phyloP scores from a whole-genome alignment of 2,888 invertebrate genomes.

The Caenorhabditis virilis region DNA sequence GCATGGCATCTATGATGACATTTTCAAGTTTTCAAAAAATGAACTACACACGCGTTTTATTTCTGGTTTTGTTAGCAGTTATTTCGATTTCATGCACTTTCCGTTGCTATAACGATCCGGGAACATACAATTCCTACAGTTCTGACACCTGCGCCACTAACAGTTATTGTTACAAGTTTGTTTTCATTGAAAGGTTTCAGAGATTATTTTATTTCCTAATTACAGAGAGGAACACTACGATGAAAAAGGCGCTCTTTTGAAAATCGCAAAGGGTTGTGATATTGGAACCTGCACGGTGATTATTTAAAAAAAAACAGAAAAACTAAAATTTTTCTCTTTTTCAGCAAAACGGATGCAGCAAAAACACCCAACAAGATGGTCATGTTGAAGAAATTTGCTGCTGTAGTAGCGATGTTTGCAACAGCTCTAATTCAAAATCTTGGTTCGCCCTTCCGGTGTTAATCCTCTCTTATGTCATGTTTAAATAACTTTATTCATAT shows the following conservation, averaged over 20 bases:
- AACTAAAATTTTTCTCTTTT: not conserved
- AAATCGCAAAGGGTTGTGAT: constrained; percentile 16
- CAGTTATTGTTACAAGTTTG: constrained; percentile 19
- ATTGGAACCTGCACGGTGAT: constrained; percentile 9
- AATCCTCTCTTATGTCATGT: constrained; percentile 22
- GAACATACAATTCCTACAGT: too few relatives aligned
- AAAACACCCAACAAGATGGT: constrained; percentile 7
- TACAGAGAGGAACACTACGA: too few relatives aligned
- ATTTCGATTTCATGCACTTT: too few relatives aligned
- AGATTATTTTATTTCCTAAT: not conserved
- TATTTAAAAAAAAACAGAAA: not conserved
- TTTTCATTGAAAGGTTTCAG: not conserved
- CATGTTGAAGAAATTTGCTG: constrained; percentile 11
- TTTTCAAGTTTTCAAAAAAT: too few relatives aligned
- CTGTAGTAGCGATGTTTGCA: constrained; percentile 37
- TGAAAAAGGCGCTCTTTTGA: too few relatives aligned
- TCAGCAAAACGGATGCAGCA: constrained; percentile 12
- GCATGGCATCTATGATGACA: too few relatives aligned
- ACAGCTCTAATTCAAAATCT: constrained; percentile 18
- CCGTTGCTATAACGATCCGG: too few relatives aligned
- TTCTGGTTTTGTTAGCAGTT: too few relatives aligned
- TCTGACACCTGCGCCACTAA: constrained; percentile 5
- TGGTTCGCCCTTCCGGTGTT: constrained; percentile 21
- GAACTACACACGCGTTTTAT: too few relatives aligned
- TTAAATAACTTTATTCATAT: constrained; percentile 21